phyloP scores from a whole-genome alignment of 2,113 vertebrate species.

The Lamprotornis superbus region DNA sequence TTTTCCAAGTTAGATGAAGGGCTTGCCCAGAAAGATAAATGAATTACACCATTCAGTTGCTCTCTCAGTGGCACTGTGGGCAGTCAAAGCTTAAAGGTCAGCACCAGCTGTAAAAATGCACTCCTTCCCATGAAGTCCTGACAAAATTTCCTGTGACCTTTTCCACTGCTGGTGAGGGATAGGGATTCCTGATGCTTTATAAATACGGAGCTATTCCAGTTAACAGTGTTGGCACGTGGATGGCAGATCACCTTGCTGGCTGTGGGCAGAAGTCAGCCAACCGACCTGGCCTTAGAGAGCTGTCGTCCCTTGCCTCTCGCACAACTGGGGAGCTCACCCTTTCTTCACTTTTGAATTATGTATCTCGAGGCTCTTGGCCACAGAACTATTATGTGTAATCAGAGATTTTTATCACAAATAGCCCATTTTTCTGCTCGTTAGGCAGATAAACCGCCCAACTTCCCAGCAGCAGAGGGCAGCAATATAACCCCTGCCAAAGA shows the following conservation, averaged over 20 bases:
- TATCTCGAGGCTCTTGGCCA: not conserved
- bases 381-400: not conserved
- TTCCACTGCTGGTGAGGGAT: not conserved
- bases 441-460: not conserved
- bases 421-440: not conserved
- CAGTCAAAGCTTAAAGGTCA: not conserved
- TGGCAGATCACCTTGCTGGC: not conserved
- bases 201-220: not conserved
- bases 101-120: not conserved
- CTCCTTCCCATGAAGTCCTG: not conserved
- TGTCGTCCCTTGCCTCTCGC: fast-evolving
- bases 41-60: not conserved
- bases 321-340: not conserved
- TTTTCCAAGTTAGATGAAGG: not conserved
- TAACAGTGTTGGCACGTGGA: not conserved
- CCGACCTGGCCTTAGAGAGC: fast-evolving
- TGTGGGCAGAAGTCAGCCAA: not conserved
- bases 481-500: not conserved
- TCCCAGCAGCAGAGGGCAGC: slow-evolving; percentile 34
- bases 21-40: not conserved
- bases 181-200: not conserved
- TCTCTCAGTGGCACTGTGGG: not conserved
- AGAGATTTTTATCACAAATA: not conserved
- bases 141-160: not conserved
- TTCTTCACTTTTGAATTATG: fast-evolving